A percentile compares a stretch with the other conserved stretches of the same genome.
Conservation (phyloP, 1,140 invertebrate genomes). For the Luehdorfia chinensis region DNA sequence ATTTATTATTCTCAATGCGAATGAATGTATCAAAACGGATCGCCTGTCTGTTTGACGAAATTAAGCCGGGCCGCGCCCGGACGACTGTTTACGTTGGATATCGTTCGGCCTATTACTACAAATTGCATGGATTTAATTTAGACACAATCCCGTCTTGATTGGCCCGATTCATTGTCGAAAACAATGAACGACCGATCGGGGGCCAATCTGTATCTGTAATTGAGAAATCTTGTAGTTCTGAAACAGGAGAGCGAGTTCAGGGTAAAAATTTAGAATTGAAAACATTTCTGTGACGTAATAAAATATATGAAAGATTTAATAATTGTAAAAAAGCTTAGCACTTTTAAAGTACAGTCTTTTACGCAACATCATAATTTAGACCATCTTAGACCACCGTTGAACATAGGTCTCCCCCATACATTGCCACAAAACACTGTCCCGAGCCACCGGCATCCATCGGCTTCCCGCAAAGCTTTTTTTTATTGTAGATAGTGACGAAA, state of each 20-base stretch:
- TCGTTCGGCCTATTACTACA: conserved; percentile 11
- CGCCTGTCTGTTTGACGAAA: conserved; percentile 37
- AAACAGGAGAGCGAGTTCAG: not conserved
- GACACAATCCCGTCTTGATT: conserved; percentile 14
- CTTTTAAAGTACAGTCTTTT: too few relatives aligned
- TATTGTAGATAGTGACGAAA: too few relatives aligned
- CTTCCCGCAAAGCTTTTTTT: too few relatives aligned
- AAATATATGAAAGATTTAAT: too few relatives aligned
- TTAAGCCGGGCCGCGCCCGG: conserved; percentile 29
- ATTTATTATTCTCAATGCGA: conserved; percentile 43
- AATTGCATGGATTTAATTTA: conserved; percentile 27
- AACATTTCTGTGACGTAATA: not conserved
- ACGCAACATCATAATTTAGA: too few relatives aligned
- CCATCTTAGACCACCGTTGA: too few relatives aligned
- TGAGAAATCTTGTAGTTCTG: not conserved
- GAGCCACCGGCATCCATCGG: too few relatives aligned
- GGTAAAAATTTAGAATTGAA: conserved; percentile 1
- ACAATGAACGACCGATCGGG: not conserved
- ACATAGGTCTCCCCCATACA: too few relatives aligned
- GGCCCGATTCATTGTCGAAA: conserved; percentile 4
- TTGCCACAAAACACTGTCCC: too few relatives aligned
- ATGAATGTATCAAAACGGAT: conserved; percentile 41
- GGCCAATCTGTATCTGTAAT: conserved; percentile 1
- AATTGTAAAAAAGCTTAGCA: too few relatives aligned
- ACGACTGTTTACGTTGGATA: conserved; percentile 21